Conservation (phyloP, 2,888 invertebrate genomes). For the Arrhopalites spinosus region DNA sequence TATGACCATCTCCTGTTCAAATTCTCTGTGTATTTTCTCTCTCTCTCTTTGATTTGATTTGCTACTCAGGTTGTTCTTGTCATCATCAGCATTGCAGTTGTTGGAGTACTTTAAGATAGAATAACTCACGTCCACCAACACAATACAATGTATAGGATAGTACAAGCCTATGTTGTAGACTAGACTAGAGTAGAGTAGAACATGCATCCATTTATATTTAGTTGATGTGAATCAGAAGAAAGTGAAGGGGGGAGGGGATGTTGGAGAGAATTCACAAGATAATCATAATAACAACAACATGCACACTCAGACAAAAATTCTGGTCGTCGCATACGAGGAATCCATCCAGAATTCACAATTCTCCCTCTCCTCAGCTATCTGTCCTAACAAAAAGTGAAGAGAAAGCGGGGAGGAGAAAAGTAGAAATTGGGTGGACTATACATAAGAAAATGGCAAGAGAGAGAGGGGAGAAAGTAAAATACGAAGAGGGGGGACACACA, state of each 20-base stretch:
- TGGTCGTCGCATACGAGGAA: conserved; percentile 12
- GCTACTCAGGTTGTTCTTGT: neutral
- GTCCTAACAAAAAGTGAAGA: neutral
- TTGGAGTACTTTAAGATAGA: neutral
- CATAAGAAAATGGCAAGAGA: neutral
- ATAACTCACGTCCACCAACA: neutral
- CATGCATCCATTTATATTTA: no score
- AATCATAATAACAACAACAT: conserved; percentile 18
- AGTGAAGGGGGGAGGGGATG: neutral
- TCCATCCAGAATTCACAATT: no score
- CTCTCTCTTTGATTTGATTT: neutral
- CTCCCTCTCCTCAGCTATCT: neutral
- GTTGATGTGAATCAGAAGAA: neutral
- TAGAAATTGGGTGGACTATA: neutral
- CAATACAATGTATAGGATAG: neutral
- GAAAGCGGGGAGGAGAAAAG: conserved; percentile 14
- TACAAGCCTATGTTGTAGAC: neutral
- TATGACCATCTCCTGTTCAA: neutral
- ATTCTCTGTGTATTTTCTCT: neutral
- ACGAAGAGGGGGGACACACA: neutral
- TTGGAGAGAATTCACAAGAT: neutral
- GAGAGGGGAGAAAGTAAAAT: neutral
- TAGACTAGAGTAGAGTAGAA: no score
- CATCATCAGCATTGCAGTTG: conserved; percentile 10
- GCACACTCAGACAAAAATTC: conserved; percentile 14